These are phyloP conservation scores for Carcinoscorpius rotundicauda DNA, from an alignment of 1,140 invertebrate species.

Conservation along the genomic window DNA sequence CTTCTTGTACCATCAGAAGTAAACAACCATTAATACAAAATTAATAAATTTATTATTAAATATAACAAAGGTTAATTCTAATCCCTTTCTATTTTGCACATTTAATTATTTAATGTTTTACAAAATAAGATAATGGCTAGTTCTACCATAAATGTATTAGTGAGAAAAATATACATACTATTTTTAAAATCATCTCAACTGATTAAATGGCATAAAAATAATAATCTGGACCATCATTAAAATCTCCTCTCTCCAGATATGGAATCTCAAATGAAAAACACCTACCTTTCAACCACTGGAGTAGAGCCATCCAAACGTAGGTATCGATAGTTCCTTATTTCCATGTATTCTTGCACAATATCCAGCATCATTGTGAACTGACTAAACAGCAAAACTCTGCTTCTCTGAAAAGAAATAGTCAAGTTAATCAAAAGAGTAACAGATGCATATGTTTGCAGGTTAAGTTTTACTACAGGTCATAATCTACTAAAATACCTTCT, in stretches of 20 bases:
- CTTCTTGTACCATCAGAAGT: too few relatives aligned
- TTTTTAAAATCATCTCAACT: neutral
- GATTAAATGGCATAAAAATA: neutral
- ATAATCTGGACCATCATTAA: neutral
- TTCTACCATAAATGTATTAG: neutral
- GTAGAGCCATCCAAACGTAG: conserved; percentile 71
- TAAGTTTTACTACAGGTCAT: neutral
- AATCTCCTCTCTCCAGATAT: neutral
- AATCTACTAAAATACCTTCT: neutral
- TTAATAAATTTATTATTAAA: too few relatives aligned
- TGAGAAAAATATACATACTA: neutral
- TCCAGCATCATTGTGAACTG: conserved; percentile 98
- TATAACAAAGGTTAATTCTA: too few relatives aligned
- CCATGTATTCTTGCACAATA: conserved; percentile 51
- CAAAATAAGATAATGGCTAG: too few relatives aligned
- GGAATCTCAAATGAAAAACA: neutral
- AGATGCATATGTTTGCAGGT: neutral
- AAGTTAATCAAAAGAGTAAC: neutral
- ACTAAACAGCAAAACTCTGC: conserved; percentile 81
- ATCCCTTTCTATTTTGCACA: too few relatives aligned
- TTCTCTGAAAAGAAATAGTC: conserved; percentile 4
- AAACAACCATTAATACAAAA: too few relatives aligned
- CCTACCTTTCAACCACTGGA: conserved; percentile 62
- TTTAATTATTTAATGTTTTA: too few relatives aligned
- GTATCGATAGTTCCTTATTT: conserved; percentile 13